phyloP scores from a whole-genome alignment of 2,797 vertebrate species.

The Artibeus lituratus region DNA sequence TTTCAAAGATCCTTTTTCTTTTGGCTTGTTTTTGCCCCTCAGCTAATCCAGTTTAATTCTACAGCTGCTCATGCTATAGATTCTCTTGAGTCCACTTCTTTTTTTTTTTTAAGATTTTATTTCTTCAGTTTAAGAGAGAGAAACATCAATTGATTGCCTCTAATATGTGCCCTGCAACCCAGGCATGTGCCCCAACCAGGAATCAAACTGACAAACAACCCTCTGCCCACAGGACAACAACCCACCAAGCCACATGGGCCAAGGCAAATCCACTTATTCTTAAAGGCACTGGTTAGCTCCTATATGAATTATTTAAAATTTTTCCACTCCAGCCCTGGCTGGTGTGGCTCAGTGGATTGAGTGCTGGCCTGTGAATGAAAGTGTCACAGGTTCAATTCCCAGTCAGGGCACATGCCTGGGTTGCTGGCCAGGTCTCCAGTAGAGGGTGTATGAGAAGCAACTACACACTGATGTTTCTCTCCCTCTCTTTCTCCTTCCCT shows the following conservation, averaged over 20 bases:
- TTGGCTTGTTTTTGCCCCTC: background rate
- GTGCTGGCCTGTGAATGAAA: no score
- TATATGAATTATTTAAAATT: background rate
- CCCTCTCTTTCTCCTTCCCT: no score
- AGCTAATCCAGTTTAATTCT: background rate
- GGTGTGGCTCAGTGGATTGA: no score
- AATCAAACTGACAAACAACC: background rate
- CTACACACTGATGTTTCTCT: no score
- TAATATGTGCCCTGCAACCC: no score
- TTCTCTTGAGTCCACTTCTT: background rate
- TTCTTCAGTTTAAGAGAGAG: background rate
- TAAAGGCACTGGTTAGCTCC: background rate
- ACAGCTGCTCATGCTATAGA: background rate
- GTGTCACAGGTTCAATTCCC: no score
- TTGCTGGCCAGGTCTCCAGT: no score
- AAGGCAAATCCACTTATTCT: background rate
- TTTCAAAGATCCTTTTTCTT: background rate
- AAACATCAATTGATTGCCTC: background rate
- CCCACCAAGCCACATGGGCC: background rate
- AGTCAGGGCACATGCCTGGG: no score
- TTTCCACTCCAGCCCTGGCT: background rate
- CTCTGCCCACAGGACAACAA: background rate
- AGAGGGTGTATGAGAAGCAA: no score
- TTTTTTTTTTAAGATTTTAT: background rate
- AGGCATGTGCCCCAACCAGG: background rate